Evolutionary conservation across 2,113 vertebrate genomes (phyloP).

Genomic region (Phalacrocorax brasilianus): DNA sequence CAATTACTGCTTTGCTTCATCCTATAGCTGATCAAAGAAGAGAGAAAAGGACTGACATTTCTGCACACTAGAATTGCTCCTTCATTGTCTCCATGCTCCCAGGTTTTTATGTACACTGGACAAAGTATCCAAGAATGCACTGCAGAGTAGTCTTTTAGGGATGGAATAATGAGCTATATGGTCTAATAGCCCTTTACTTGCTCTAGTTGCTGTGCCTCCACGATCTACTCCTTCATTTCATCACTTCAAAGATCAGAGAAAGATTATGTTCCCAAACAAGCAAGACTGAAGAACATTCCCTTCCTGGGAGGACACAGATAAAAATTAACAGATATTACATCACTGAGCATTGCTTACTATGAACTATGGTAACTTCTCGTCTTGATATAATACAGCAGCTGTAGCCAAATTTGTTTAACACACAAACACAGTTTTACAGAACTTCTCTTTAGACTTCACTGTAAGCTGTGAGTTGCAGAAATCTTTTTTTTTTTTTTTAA

Average conservation of each 20-base stretch:
- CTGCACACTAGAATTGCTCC: neutral
- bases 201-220: neutral
- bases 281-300: neutral
- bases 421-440: neutral
- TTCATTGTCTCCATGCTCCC: neutral
- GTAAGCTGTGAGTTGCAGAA: neutral
- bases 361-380: neutral
- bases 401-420: neutral
- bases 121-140: conserved; percentile 11
- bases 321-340: neutral
- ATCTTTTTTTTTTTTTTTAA: neutral
- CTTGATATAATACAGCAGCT: neutral
- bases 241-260: conserved; percentile 1
- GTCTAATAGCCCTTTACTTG: conserved; percentile 10
- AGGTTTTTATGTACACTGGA: conserved; percentile 2
- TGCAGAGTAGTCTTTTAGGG: neutral
- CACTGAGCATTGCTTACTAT: neutral
- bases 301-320: neutral
- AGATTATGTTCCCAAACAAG: neutral
- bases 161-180: neutral
- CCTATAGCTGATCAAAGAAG: conserved; percentile 45
- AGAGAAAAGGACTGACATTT: conserved; percentile 17
- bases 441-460: neutral
- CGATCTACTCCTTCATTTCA: neutral
- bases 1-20: conserved; percentile 54